Evolutionary conservation across 30 jellyfish, hydroid and myxozoan genomes (phyloP).

Genomic region (Cassiopea xamachana): DNA sequence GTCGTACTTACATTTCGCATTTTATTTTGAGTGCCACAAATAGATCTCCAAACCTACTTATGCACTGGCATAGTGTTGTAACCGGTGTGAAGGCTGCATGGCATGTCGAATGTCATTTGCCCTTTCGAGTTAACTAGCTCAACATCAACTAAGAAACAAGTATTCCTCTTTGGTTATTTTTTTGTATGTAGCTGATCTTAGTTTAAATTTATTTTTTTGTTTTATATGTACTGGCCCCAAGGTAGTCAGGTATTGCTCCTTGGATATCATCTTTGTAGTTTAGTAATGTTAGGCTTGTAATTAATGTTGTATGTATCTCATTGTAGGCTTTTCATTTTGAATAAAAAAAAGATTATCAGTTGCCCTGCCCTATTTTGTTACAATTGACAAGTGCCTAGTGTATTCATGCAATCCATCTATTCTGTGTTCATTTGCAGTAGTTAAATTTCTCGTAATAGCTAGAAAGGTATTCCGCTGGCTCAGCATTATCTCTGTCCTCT

Average conservation of each 20-base stretch:
- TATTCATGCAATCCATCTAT: too few relatives aligned
- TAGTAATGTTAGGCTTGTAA: slow-evolving; percentile 8
- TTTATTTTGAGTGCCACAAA: background rate
- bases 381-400: too few relatives aligned
- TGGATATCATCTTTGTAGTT: slow-evolving; percentile 17
- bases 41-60: background rate
- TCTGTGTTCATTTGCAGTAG: too few relatives aligned
- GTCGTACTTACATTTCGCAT: slow-evolving; percentile 1
- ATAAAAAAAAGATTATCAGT: background rate
- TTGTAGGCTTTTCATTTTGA: slow-evolving; percentile 2
- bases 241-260: slow-evolving; percentile 37
- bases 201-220: background rate
- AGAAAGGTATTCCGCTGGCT: too few relatives aligned
- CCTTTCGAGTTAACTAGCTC: background rate
- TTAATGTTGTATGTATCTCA: slow-evolving; percentile 5
- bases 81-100: background rate
- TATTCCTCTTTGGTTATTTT: background rate
- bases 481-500: too few relatives aligned
- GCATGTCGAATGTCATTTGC: background rate
- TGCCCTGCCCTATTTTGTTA: too few relatives aligned
- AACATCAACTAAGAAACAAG: slow-evolving; percentile 1
- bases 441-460: too few relatives aligned
- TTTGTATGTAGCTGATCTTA: slow-evolving; percentile 4
- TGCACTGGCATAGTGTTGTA: background rate
- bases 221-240: slow-evolving; percentile 1